phyloP scores from a whole-genome alignment of 2,888 invertebrate genomes.

The Pinctada fucata region DNA sequence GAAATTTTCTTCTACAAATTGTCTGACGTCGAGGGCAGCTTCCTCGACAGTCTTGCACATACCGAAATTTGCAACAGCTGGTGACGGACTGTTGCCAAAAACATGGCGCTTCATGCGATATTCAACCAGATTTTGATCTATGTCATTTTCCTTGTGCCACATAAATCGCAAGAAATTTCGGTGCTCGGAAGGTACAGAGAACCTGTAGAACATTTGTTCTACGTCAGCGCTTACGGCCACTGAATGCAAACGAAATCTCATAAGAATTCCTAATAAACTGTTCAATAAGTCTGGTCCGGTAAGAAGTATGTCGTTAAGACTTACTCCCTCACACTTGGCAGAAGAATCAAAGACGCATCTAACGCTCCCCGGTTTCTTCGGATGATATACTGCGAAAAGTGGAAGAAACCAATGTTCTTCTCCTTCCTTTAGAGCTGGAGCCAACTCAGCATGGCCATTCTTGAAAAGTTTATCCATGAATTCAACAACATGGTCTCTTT shows the following conservation, averaged over 20 bases:
- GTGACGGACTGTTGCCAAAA: background rate
- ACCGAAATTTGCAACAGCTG: background rate
- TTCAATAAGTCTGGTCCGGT: too few species aligned
- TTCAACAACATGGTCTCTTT: slow-evolving; percentile 34
- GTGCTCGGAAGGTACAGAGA: background rate
- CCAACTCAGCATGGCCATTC: slow-evolving; percentile 37
- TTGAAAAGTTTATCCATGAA: slow-evolving; percentile 47
- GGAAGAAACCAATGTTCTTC: slow-evolving; percentile 48
- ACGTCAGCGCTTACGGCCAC: too few species aligned
- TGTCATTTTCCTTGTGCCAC: slow-evolving; percentile 1
- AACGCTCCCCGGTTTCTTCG: slow-evolving; percentile 37
- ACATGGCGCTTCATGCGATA: background rate
- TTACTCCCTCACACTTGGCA: too few species aligned
- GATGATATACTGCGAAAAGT: slow-evolving; percentile 47
- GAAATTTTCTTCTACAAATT: too few species aligned
- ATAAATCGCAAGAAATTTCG: background rate
- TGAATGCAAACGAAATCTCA: too few species aligned
- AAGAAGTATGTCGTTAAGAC: too few species aligned
- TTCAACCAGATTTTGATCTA: background rate
- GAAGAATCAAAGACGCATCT: too few species aligned
- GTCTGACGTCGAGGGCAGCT: background rate
- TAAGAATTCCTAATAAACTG: too few species aligned
- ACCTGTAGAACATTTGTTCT: too few species aligned
- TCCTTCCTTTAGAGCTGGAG: slow-evolving; percentile 18
- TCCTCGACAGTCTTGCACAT: background rate